A percentile compares a stretch with the other conserved stretches of the same genome.
Evolutionary conservation across 2,888 invertebrate genomes (phyloP).

Genomic region (Synergus gifuensis): DNA sequence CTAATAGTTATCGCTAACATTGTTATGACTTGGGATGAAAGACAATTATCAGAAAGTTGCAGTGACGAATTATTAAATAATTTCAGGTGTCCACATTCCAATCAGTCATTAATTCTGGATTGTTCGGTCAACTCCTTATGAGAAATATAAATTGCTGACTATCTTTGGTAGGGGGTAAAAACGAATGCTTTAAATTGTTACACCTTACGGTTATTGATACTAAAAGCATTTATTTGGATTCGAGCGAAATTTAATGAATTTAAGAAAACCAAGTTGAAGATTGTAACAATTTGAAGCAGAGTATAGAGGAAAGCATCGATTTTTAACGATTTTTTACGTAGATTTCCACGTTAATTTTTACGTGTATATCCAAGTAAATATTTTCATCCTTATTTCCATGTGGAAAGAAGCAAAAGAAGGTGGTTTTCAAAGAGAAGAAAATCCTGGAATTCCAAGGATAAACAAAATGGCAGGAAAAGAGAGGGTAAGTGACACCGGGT

Average conservation of each 20-base stretch:
- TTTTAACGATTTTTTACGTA: too few species aligned
- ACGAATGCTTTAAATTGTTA: too few species aligned
- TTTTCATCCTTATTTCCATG: too few species aligned
- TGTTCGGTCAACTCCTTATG: not conserved
- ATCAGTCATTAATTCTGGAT: not conserved
- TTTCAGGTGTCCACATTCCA: not conserved
- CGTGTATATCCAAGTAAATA: too few species aligned
- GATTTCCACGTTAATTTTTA: too few species aligned
- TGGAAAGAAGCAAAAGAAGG: not conserved
- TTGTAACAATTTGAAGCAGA: too few species aligned
- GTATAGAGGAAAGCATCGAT: too few species aligned
- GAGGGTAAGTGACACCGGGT: constrained; percentile 69
- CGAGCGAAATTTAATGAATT: too few species aligned
- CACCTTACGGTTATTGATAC: too few species aligned
- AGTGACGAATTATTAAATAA: not conserved
- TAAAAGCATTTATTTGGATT: too few species aligned
- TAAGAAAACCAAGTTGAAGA: too few species aligned
- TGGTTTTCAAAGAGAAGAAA: too few species aligned
- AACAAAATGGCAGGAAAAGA: constrained; percentile 56
- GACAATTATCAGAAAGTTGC: not conserved
- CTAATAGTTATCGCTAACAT: not conserved
- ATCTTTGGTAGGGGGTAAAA: not conserved
- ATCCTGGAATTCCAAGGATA: not conserved
- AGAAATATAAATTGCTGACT: not conserved
- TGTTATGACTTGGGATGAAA: not conserved